phyloP scores from a whole-genome alignment of 1,140 invertebrate species.

The Sitodiplosis mosellana region DNA sequence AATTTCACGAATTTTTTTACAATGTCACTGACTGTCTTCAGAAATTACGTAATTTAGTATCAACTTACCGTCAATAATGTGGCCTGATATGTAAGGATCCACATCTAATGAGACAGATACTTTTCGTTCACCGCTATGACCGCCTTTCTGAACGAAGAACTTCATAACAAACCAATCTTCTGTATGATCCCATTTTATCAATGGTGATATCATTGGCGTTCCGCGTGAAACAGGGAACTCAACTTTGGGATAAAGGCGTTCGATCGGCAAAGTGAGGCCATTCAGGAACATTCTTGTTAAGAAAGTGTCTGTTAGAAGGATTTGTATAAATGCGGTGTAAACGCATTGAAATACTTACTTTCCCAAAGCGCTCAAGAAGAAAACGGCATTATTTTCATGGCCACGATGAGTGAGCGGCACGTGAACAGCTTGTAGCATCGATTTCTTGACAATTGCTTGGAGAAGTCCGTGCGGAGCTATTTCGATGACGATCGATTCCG shows the following conservation, averaged over 20 bases:
- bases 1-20: too few relatives aligned
- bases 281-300: constrained; percentile 27
- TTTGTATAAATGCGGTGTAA: neutral
- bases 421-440: constrained; percentile 37
- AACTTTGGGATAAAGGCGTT: constrained; percentile 40
- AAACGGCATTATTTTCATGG: constrained; percentile 47
- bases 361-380: constrained; percentile 52
- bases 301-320: neutral
- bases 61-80: constrained; percentile 78
- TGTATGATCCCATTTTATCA: constrained; percentile 81
- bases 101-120: constrained; percentile 40
- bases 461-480: constrained; percentile 72
- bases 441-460: constrained; percentile 45
- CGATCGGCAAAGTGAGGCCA: constrained; percentile 26
- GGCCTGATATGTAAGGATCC: constrained; percentile 60
- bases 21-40: too few relatives aligned
- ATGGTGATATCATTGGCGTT: constrained; percentile 55
- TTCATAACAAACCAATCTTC: constrained; percentile 43
- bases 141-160: constrained; percentile 24
- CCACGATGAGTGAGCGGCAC: constrained; percentile 62
- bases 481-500: constrained; percentile 53
- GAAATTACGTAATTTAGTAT: too few relatives aligned
- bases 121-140: constrained; percentile 34
- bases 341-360: constrained; percentile 32
- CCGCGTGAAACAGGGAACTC: constrained; percentile 60